Evolutionary conservation across 2,797 vertebrate genomes (phyloP).

Genomic region (Lacerta viridis): DNA sequence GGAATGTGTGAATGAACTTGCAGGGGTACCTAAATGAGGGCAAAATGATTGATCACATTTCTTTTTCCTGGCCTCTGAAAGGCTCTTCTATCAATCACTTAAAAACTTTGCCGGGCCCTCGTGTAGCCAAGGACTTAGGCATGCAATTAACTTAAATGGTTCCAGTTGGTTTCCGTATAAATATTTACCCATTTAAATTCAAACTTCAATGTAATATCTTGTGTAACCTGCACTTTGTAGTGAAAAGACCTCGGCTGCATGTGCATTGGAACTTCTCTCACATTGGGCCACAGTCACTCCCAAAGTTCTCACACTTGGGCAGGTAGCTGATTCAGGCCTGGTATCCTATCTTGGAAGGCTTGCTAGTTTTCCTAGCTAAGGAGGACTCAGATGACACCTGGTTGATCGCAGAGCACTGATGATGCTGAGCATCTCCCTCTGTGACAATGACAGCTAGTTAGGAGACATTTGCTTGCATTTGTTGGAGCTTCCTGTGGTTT

Average conservation of each 20-base stretch:
- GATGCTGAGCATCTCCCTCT: too few species aligned
- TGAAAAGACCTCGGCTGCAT: background rate
- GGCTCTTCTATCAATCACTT: conserved; percentile 9
- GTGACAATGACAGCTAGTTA: too few species aligned
- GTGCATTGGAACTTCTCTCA: too few species aligned
- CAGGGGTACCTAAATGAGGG: background rate
- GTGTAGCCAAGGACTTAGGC: background rate
- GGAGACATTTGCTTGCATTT: too few species aligned
- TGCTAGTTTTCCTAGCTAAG: background rate
- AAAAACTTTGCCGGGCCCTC: background rate
- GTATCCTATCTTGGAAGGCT: background rate
- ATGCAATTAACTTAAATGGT: background rate
- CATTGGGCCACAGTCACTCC: background rate
- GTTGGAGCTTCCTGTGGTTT: too few species aligned
- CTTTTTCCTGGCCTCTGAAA: conserved; percentile 1
- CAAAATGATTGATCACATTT: background rate
- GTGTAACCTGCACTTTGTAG: background rate
- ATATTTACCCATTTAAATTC: background rate
- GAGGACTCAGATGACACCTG: too few species aligned
- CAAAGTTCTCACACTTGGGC: background rate
- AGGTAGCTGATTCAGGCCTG: background rate
- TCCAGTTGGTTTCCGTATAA: rapidly evolving
- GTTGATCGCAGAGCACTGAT: too few species aligned
- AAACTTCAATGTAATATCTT: background rate
- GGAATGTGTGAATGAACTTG: conserved; percentile 2